A percentile compares a stretch with the other conserved stretches of the same genome.
Conservation (phyloP, 2,888 invertebrate species). For the Limulus polyphemus region DNA sequence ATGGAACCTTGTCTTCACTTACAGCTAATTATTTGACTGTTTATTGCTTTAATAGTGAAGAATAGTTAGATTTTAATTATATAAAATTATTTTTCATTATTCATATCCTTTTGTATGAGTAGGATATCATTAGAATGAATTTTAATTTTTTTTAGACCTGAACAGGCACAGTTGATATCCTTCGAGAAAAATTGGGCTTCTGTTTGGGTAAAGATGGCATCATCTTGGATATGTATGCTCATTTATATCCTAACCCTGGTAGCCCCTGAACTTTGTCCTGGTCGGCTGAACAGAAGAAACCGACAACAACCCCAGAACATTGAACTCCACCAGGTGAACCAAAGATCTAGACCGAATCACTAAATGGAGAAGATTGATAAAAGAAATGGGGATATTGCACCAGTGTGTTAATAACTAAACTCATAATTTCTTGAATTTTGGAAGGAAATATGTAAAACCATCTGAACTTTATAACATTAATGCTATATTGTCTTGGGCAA, state of each 20-base stretch:
- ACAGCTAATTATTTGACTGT: not conserved
- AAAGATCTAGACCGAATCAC: no score
- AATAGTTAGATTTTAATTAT: no score
- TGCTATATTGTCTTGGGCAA: no score
- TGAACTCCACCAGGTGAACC: no score
- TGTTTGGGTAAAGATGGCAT: slow-evolving; percentile 41
- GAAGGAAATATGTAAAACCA: no score
- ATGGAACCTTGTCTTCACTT: not conserved
- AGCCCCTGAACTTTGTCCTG: slow-evolving; percentile 33
- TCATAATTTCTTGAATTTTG: no score
- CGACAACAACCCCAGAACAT: no score
- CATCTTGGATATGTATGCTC: slow-evolving; percentile 39
- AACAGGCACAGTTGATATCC: slow-evolving; percentile 34
- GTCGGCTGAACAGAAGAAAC: slow-evolving; percentile 6
- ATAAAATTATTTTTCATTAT: not conserved
- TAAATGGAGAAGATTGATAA: no score
- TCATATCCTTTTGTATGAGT: not conserved
- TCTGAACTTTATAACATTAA: no score
- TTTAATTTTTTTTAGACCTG: slow-evolving; percentile 32
- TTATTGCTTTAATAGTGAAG: no score
- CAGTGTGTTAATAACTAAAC: no score
- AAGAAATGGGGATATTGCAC: no score
- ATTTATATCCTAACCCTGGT: slow-evolving; percentile 38
- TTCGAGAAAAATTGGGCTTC: slow-evolving; percentile 40
- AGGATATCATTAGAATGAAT: not conserved